phyloP scores from a whole-genome alignment of 2,113 vertebrate genomes.

The Xenopus laevis region DNA sequence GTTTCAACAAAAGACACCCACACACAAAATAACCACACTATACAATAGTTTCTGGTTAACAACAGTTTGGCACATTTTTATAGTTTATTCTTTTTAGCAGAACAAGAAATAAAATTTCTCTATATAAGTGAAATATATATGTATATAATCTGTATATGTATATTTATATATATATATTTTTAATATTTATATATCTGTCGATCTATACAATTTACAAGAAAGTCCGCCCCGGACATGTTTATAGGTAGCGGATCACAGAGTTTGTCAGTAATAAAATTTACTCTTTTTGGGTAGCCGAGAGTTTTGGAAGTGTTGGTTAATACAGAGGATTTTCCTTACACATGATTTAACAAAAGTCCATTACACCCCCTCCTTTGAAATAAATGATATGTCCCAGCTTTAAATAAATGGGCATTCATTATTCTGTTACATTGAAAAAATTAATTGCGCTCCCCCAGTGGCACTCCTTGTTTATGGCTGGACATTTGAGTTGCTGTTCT shows the following conservation, averaged over 20 bases:
- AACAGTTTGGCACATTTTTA: conserved; percentile 60
- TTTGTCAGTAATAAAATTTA: background rate
- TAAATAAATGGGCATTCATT: no score
- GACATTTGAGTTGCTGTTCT: no score
- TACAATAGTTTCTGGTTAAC: conserved; percentile 49
- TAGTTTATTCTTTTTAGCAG: conserved; percentile 58
- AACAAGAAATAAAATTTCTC: conserved; percentile 61
- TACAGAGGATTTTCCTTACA: no score
- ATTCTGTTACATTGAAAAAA: no score
- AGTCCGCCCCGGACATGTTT: background rate
- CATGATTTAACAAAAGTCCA: no score
- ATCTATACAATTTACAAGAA: background rate
- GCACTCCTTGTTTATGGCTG: no score
- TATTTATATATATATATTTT: no score
- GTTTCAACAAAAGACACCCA: background rate
- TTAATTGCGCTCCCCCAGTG: no score
- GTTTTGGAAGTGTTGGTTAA: no score
- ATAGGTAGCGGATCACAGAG: background rate
- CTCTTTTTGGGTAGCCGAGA: background rate
- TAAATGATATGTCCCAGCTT: no score
- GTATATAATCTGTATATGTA: conserved; percentile 10
- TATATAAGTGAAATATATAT: conserved; percentile 46
- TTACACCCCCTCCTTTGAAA: no score
- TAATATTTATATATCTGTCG: no score
- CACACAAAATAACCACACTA: background rate